Evolutionary conservation across 2,113 vertebrate genomes (phyloP), one percentile per base, ranked within the genome.

Genomic region (Menura novaehollandiae): DNA sequence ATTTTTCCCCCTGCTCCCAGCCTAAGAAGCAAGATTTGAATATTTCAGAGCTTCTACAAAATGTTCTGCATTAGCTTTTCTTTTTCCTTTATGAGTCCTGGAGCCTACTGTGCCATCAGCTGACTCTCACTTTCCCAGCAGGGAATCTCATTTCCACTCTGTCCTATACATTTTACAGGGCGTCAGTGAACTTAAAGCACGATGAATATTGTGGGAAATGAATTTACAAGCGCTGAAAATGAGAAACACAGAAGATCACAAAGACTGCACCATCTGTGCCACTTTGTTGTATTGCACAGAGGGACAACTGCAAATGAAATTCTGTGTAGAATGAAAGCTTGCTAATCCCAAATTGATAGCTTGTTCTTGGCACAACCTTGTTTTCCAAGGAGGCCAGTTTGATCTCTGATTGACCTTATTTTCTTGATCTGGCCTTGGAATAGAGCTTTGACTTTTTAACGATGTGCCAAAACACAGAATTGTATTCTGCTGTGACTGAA

Each of bases 41-140:
- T 43, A 41, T 95, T 88, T 75, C 49, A 93, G 69, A 82, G 60
- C 58, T 89, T 59, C 94, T 83, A 51, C 78, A 95, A 93, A 93
- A 66, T 77, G 69, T 44, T 88, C 43, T 69, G 72, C 52, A 47
- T 88, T 91, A 87, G 87, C 78, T 97, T 93, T 97, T 87, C 67
- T 91, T 95, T 96, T 95, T 79, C 79, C 66, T 89, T 92, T 78
- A 96, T 52, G 87, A 92, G 85, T 77, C 71, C 92, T 15, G 15
- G 21, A 46, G 92, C 91, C 69, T 68, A 49, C 91, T 81, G 90
- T 72, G 83, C 96, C 94, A 97, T 97, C 93, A 97, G 94, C 81
- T 66, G 91, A 88, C 95, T 97, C 96, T 73, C 59, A 88, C 76
- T 97, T 96, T 89, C 86, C 76, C 95, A 97, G 95, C 89, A 91